Conservation (phyloP, 2,888 invertebrate species). For the Unio delphinus region DNA sequence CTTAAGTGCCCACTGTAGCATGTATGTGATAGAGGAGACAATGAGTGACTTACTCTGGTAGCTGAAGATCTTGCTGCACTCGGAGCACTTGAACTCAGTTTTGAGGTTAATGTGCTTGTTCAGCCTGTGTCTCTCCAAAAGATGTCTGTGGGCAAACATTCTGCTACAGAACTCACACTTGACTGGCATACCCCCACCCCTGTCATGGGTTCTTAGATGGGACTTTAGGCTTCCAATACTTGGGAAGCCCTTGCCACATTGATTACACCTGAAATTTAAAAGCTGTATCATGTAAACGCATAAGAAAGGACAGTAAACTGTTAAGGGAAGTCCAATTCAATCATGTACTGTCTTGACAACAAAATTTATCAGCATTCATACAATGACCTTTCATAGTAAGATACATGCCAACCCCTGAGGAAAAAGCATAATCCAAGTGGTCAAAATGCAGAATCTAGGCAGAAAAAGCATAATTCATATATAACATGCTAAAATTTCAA, state of each 20-base stretch:
- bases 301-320: too few species aligned
- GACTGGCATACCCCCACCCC: conserved; percentile 42
- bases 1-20: too few species aligned
- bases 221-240: conserved; percentile 49
- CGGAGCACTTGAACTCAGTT: conserved; percentile 49
- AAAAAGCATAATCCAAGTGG: too few species aligned
- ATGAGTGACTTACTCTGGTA: conserved; percentile 47
- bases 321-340: too few species aligned
- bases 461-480: too few species aligned
- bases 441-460: too few species aligned
- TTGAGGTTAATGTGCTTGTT: conserved; percentile 50
- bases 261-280: conserved; percentile 43
- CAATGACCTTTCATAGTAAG: too few species aligned
- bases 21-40: neutral
- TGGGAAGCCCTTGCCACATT: conserved; percentile 51
- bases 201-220: conserved; percentile 53
- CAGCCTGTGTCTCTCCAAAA: conserved; percentile 48
- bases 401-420: too few species aligned
- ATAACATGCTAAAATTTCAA: too few species aligned
- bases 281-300: too few species aligned
- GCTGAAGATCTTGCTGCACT: conserved; percentile 50
- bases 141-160: conserved; percentile 43
- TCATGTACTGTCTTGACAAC: too few species aligned
- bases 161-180: conserved; percentile 51
- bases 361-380: too few species aligned